Evolutionary conservation across 2,113 vertebrate species (phyloP), one percentile per base, ranked within the genome.

Genomic region (Solea solea): DNA sequence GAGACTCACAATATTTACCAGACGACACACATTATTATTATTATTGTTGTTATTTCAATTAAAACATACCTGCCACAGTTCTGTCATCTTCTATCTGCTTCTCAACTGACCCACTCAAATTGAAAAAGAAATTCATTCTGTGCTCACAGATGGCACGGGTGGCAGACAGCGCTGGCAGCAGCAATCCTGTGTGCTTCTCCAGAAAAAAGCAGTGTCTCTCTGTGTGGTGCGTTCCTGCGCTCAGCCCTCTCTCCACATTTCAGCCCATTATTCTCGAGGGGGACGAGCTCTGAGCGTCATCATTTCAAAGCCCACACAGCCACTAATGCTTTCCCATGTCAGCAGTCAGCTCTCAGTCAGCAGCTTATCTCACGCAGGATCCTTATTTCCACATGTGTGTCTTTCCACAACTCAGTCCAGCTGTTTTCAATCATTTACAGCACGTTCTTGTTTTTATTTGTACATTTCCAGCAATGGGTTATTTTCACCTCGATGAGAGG

Each of bases 111-210:
- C 88, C 85, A 73, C 86, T 90, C 64, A 81, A 39, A 65, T 76
- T 90, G 76, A 91, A 90, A 64, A 87, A 90, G 16, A 90, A 75
- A 72, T 90, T 90, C 89, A 91, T 90, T 80, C 66, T 86, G 79
- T 63, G 72, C 49, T 7, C 59, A 42, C 39, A 50, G 21, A 49
- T n/a, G 60, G 42, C 49, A 65, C 49, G 2, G 7, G 14, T 7
- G 53, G 82, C 46, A 76, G 64, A 83, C 54, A 55, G 69, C 8
- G 71, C 69, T 46, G 74, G 65, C 66, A 21, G 21, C 21, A 21
- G 21, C 21, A 21, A 21, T 78, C 7, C 14, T 65, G 71, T 66
- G 57, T 40, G 63, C 52, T 2, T 57, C 28, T 8, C 5, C 14
- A 5, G 54, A 28, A 57, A 25, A 40, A 39, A n/a, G 2, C 11